phyloP scores from a whole-genome alignment of 2,113 vertebrate species.

The Laticauda laticaudata region DNA sequence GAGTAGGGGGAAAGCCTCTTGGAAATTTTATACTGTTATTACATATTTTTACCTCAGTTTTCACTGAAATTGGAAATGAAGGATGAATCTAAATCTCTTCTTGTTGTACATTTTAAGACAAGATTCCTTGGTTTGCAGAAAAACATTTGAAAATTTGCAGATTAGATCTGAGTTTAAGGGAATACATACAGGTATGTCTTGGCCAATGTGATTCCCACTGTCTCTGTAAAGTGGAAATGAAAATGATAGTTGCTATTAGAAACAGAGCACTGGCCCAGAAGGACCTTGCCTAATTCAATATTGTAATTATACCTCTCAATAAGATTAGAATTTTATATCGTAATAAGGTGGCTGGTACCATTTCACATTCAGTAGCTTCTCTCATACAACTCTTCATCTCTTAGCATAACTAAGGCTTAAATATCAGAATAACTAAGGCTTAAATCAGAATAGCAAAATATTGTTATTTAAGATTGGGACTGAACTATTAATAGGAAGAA shows the following conservation, averaged over 20 bases:
- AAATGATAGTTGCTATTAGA: neutral
- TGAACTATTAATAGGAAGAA: neutral
- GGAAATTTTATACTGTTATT: neutral
- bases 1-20: neutral
- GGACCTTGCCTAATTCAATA: neutral
- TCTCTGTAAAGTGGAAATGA: neutral
- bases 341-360: neutral
- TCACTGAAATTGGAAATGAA: neutral
- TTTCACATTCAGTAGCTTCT: neutral
- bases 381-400: neutral
- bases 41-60: neutral
- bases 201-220: neutral
- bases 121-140: neutral
- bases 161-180: neutral
- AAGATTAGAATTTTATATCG: neutral
- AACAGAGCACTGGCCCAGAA: neutral
- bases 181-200: neutral
- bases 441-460: neutral
- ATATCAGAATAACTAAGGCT: neutral
- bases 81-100: neutral
- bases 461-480: neutral
- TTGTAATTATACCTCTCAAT: neutral
- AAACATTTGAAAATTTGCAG: neutral
- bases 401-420: neutral
- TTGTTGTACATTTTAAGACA: neutral